A percentile compares a stretch with the other conserved stretches of the same genome.
Evolutionary conservation across 2,113 vertebrate genomes (phyloP).

Genomic region (Chaenocephalus aceratus): DNA sequence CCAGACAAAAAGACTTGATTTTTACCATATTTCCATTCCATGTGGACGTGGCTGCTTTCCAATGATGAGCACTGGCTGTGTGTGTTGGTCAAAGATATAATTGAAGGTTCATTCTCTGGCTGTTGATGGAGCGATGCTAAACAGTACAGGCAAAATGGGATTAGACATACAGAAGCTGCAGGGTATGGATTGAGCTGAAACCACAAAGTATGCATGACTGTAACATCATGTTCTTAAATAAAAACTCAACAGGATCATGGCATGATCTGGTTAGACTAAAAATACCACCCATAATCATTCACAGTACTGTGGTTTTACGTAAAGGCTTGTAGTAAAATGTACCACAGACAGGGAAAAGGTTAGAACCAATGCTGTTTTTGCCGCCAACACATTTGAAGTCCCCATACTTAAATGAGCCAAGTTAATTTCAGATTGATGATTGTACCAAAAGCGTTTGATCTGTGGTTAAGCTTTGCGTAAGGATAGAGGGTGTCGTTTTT

Average conservation of each 20-base stretch:
- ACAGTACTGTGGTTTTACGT: neutral
- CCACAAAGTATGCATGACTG: constrained; percentile 11
- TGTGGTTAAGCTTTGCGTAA: neutral
- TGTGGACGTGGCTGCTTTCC: constrained; percentile 83
- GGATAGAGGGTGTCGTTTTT: too few species aligned
- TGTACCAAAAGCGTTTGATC: neutral
- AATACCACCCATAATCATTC: neutral
- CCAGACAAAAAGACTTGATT: constrained; percentile 88
- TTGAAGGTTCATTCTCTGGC: constrained; percentile 48
- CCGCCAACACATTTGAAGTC: neutral
- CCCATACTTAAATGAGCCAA: neutral
- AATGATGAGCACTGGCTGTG: constrained; percentile 49
- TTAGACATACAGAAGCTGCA: constrained; percentile 57
- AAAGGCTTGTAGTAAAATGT: neutral
- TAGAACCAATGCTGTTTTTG: neutral
- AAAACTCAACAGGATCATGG: neutral
- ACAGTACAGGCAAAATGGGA: constrained; percentile 46
- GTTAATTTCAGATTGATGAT: neutral
- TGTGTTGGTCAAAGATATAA: constrained; percentile 63
- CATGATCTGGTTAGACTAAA: neutral
- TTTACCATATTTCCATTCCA: constrained; percentile 92
- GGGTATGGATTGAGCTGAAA: constrained; percentile 46
- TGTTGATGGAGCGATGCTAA: constrained; percentile 56
- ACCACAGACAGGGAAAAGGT: neutral
- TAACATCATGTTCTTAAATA: constrained; percentile 10